Evolutionary conservation across 2,113 vertebrate species (phyloP), one percentile per base, ranked within the genome.

Genomic region (Hiodon tergisus): DNA sequence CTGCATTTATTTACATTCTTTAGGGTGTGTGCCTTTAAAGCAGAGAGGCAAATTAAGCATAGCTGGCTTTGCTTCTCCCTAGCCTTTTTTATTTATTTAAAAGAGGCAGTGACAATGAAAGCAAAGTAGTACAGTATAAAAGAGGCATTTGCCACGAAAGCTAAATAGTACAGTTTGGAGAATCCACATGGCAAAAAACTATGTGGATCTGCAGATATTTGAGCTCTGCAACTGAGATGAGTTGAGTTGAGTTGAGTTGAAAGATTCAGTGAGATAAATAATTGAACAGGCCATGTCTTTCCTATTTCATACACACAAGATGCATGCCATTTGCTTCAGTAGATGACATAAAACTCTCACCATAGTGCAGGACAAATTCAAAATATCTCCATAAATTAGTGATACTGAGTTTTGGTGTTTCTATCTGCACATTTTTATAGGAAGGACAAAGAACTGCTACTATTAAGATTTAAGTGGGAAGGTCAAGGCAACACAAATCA

Each of bases 241-340:
- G 48, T 61, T 46, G 52, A 61, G 59, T n/a, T n/a, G n/a, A n/a
- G n/a, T n/a, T n/a, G n/a, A n/a, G n/a, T 9, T 60, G 7, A 75
- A 68, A 69, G 46, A 76, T 60, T 46, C 55, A 67, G 52, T n/a
- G 8, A 51, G 16, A 61, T 76, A 69, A 69, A 75, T 75, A 53
- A 75, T 75, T 69, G 9, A 75, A 76, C 31, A 14, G 8, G 69
- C 10, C 48, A 69, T 53, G 74, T 67, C 68, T 67, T 76, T 68
- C 16, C 7, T 50, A 75, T 60, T 67, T 51, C 31, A 52, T 51
- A 53, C 7, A 69, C 52, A 9, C 67, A 55, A 53, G 31, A 69
- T 52, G 9, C 14, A 69, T 7, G 14, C 52, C 17, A 53, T 52
- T 69, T 16, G 4, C 17, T 16, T 52, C 51, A 69, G 14, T 17